These are phyloP conservation scores for Nomada flava DNA, from an alignment of 2,888 invertebrate species.

Conservation along the genomic window DNA sequence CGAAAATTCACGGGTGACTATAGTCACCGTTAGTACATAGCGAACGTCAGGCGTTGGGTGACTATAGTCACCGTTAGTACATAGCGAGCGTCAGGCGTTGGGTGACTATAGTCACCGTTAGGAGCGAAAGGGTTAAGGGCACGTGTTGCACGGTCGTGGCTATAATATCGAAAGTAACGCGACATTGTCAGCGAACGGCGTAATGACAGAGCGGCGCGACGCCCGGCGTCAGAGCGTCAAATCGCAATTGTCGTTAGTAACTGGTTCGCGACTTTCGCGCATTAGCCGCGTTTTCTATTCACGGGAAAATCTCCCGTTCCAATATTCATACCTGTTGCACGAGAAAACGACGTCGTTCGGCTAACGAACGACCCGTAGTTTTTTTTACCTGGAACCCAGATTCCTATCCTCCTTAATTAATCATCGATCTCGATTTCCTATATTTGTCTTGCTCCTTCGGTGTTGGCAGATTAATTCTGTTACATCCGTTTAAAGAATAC, in stretches of 20 bases:
- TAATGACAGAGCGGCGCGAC: conserved; percentile 77
- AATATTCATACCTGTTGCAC: background rate
- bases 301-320: conserved; percentile 51
- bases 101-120: too few relatives aligned
- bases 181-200: conserved; percentile 63
- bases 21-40: too few relatives aligned
- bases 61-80: too few relatives aligned
- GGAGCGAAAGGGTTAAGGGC: too few relatives aligned
- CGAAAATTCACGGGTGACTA: too few relatives aligned
- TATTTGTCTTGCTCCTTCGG: background rate
- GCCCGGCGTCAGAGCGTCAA: conserved; percentile 70
- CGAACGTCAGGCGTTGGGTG: too few relatives aligned
- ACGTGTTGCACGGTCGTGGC: background rate
- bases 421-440: conserved; percentile 7
- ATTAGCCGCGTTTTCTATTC: conserved; percentile 74
- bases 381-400: conserved; percentile 9
- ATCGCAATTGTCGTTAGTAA: conserved; percentile 74
- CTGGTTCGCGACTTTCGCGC: conserved; percentile 69
- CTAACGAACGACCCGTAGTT: background rate
- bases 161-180: conserved; percentile 63
- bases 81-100: too few relatives aligned
- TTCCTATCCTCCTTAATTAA: conserved; percentile 24
- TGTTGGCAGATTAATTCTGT: background rate
- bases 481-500: too few relatives aligned
- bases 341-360: background rate